Evolutionary conservation across 2,797 vertebrate species (phyloP), one percentile per base, ranked within the genome.

Genomic region (Onychomys torridus): DNA sequence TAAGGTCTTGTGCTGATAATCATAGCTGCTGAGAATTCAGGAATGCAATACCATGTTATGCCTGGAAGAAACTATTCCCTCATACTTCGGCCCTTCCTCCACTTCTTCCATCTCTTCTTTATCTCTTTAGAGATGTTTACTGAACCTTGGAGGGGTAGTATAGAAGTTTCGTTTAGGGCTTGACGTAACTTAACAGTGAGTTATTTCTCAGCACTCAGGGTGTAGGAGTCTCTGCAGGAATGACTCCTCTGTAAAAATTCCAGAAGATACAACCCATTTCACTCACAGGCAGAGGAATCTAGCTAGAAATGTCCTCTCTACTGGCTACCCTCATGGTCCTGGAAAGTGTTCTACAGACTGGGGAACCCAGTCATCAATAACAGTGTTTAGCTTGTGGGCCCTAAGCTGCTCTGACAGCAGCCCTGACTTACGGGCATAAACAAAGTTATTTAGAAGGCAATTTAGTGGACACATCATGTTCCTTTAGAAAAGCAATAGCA

Each of bases 21-120:
- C 63, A 71, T 21, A 27, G 27, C 13, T 27, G 46, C 46, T 25
- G 61, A 67, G 63, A 8, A 19, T 6, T 67, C 32, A 9, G 11
- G 29, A 21, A 2, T 7, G 0, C 32, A 69, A 23, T n/a, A 13
- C 34, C 46, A 52, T 0, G 7, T 16, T n/a, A 52, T 3, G 12
- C 32, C 46, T 16, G 82, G 17, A 25, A 85, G 83, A 49, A 85
- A 13, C 21, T 25, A 25, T 67, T 21, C 17, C 0, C 6, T 4
- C 0, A 1, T 19, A 25, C 32, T 85, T 23, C 13, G 71, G 46
- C 13, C 21, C 17, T 52, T 43, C 16, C 43, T 46, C 27, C 19
- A 25, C 12, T 9, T 34, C 10, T 65, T 46, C 13, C 59, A 34
- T 49, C 49, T 63, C 32, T 65, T 27, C 83, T 46, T 83, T 43